Conservation (phyloP, 2,888 invertebrate species). For the Augochlorella aurata region DNA sequence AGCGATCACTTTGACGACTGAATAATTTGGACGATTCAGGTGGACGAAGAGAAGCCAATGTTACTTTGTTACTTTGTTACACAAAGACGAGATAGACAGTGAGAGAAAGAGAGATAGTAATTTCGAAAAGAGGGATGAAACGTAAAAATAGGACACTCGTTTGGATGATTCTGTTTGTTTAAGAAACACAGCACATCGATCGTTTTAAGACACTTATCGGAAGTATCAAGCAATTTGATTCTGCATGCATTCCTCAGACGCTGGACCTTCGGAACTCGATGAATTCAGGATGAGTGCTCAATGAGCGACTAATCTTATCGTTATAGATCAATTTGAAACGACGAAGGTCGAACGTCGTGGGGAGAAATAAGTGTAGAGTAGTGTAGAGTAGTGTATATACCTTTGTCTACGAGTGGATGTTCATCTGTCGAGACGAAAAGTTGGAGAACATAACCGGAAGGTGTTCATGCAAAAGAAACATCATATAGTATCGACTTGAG, state of each 20-base stretch:
- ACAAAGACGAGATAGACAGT: conserved; percentile 3
- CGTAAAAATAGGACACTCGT: background rate
- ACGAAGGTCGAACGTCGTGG: conserved; percentile 50
- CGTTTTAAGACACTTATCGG: background rate
- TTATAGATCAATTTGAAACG: background rate
- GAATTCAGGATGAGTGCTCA: no score
- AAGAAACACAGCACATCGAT: conserved; percentile 4
- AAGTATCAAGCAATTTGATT: conserved; percentile 39
- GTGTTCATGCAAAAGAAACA: conserved; percentile 81
- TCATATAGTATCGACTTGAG: conserved; percentile 72
- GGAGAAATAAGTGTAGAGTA: conserved; percentile 68
- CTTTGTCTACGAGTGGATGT: conserved; percentile 78
- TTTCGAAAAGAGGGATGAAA: background rate
- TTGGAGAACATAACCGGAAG: conserved; percentile 77
- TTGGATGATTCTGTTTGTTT: background rate
- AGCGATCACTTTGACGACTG: background rate
- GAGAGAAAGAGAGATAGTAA: conserved; percentile 1
- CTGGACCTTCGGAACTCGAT: conserved; percentile 32
- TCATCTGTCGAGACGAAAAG: conserved; percentile 79
- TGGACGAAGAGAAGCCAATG: conserved; percentile 25
- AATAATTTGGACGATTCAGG: background rate
- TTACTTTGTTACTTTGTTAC: conserved; percentile 54
- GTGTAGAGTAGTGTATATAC: conserved; percentile 72
- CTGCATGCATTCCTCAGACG: conserved; percentile 37
- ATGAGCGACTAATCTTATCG: no score